Conservation (phyloP, 1,140 invertebrate genomes). For the Latrodectus geometricus region DNA sequence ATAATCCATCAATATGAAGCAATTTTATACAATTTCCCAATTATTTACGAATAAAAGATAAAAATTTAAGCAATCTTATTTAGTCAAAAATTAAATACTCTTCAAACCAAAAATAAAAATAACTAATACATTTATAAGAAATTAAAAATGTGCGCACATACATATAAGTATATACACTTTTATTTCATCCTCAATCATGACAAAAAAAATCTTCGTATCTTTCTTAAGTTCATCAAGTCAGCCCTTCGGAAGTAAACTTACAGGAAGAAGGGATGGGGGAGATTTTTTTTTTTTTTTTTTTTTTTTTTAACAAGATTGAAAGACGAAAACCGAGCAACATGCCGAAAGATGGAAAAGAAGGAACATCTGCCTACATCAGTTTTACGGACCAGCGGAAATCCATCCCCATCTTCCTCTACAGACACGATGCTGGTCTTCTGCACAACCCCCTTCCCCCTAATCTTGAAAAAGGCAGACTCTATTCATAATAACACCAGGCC, state of each 20-base stretch:
- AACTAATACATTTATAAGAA: no score
- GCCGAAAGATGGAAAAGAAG: neutral
- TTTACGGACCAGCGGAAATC: neutral
- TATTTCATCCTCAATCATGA: neutral
- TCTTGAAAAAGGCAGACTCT: neutral
- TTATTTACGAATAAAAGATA: no score
- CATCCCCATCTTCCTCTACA: neutral
- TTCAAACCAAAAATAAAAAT: no score
- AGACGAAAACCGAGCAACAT: neutral
- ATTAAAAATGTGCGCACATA: no score
- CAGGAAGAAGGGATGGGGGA: neutral
- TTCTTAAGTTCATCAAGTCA: neutral
- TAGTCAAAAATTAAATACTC: no score
- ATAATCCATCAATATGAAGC: no score
- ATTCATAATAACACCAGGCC: conserved; percentile 40
- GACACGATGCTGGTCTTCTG: conserved; percentile 9
- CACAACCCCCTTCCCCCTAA: neutral
- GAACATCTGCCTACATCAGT: conserved; percentile 8
- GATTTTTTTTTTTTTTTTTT: neutral
- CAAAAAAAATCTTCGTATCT: neutral
- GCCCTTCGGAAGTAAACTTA: neutral
- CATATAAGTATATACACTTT: no score
- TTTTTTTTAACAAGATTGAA: neutral
- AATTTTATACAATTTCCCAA: no score
- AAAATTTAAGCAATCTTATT: no score